Conservation (phyloP, 2,113 vertebrate genomes). For the Gnathonemus longibarbis region DNA sequence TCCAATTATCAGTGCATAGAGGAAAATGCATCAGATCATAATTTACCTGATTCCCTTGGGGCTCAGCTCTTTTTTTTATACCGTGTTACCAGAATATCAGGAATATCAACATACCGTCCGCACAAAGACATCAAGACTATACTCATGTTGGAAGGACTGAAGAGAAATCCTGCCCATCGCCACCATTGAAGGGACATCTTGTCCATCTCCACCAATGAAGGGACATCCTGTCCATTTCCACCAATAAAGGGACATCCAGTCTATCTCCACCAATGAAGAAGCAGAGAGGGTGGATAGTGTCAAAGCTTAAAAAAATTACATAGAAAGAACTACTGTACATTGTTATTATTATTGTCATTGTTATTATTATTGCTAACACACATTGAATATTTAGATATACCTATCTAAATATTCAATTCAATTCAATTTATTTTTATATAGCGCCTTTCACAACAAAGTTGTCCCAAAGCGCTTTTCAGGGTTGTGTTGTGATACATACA, state of each 20-base stretch:
- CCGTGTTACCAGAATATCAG: background rate
- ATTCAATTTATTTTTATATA: no score
- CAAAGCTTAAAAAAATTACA: background rate
- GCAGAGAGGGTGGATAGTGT: background rate
- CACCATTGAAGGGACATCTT: no score
- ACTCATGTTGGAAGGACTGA: background rate
- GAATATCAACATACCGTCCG: background rate
- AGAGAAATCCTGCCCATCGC: no score
- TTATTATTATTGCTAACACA: background rate
- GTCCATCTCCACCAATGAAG: no score
- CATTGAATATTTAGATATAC: no score
- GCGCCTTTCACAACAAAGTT: no score
- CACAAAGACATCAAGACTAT: background rate
- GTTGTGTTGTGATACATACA: no score
- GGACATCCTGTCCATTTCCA: no score
- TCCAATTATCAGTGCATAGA: conserved; percentile 17
- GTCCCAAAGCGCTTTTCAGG: no score
- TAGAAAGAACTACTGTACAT: background rate
- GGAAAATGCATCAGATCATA: conserved; percentile 4
- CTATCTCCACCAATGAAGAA: background rate
- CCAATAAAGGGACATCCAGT: no score
- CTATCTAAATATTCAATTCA: no score
- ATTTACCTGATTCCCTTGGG: conserved; percentile 14
- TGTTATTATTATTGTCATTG: background rate
- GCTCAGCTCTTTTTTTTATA: background rate